Evolutionary conservation across 2,888 invertebrate species (phyloP).

Genomic region (Cactoblastis cactorum): DNA sequence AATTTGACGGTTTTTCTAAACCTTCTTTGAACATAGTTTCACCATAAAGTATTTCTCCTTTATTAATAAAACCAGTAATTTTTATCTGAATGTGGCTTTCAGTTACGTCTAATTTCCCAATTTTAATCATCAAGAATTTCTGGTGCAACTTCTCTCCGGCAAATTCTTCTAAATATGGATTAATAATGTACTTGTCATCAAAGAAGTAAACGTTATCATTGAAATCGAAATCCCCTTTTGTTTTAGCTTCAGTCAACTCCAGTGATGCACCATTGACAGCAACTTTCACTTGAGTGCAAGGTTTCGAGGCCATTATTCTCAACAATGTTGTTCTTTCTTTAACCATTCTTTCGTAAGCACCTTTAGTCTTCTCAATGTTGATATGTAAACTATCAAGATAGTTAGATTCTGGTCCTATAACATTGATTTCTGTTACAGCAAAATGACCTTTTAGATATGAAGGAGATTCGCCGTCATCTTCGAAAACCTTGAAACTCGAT

Average conservation of each 20-base stretch:
- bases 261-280: constrained; percentile 44
- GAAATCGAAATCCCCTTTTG: constrained; percentile 43
- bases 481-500: constrained; percentile 50
- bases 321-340: constrained; percentile 51
- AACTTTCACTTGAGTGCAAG: constrained; percentile 43
- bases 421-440: constrained; percentile 47
- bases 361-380: constrained; percentile 48
- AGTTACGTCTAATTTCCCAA: constrained; percentile 48
- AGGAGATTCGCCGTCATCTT: constrained; percentile 62
- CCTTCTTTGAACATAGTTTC: constrained; percentile 25
- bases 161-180: constrained; percentile 46
- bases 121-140: constrained; percentile 52
- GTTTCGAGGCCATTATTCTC: constrained; percentile 49
- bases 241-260: constrained; percentile 37
- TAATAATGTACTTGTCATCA: constrained; percentile 44
- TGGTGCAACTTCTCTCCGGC: constrained; percentile 34
- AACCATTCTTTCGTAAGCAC: constrained; percentile 48
- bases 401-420: constrained; percentile 41
- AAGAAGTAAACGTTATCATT: constrained; percentile 50
- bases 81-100: constrained; percentile 50
- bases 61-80: constrained; percentile 45
- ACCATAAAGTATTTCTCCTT: constrained; percentile 36
- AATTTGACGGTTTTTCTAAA: constrained; percentile 35
- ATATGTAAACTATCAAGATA: constrained; percentile 33
- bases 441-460: constrained; percentile 45